Evolutionary conservation across 2,797 vertebrate genomes (phyloP).

Genomic region (Staurois parvus): DNA sequence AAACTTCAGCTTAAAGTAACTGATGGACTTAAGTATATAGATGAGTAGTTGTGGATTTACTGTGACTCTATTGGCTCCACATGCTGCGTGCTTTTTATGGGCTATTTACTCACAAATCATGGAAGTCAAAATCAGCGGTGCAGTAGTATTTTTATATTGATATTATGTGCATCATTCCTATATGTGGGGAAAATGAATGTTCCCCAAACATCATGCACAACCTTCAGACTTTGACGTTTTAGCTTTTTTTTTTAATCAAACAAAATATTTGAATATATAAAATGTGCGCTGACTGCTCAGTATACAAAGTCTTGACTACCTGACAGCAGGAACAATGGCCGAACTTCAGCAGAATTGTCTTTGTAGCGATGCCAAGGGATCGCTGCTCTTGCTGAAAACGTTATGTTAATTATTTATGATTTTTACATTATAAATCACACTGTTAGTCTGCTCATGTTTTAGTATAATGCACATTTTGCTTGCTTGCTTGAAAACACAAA

Average conservation of each 20-base stretch:
- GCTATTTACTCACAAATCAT: not conserved
- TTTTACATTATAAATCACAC: slow-evolving; percentile 66
- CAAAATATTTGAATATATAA: not conserved
- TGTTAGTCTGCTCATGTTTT: slow-evolving; percentile 59
- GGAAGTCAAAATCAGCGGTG: no score
- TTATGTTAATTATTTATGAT: slow-evolving; percentile 70
- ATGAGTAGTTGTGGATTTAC: not conserved
- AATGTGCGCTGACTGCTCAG: not conserved
- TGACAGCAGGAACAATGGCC: slow-evolving; percentile 62
- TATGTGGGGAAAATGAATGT: no score
- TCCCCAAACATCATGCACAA: no score
- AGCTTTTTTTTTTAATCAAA: not conserved
- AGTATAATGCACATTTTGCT: not conserved
- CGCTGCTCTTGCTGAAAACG: slow-evolving; percentile 67
- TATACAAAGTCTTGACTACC: not conserved
- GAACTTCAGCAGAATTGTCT: slow-evolving; percentile 66
- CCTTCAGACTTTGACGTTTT: not conserved
- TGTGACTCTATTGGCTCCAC: not conserved
- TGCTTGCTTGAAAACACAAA: not conserved
- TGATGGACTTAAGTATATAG: not conserved
- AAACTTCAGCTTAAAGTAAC: no score
- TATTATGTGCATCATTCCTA: no score
- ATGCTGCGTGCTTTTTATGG: not conserved
- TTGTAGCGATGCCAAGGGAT: slow-evolving; percentile 65
- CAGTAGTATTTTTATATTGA: no score